Conservation (phyloP, 1,140 invertebrate species). For the Zaprionus gabonicus region DNA sequence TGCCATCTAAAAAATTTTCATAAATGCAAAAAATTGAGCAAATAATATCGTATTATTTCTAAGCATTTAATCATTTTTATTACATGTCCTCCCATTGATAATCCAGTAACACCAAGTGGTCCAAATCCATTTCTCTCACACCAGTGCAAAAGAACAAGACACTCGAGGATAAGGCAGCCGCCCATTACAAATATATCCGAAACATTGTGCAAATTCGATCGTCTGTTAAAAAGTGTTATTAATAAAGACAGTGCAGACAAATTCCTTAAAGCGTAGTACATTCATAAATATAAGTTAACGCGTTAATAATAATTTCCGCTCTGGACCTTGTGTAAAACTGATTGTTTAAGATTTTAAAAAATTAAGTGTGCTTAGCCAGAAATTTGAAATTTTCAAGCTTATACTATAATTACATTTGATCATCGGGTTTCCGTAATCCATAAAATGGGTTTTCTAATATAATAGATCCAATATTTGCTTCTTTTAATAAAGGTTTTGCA, state of each 20-base stretch:
- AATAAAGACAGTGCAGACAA: too few species aligned
- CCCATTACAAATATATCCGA: constrained; percentile 99
- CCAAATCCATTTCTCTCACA: constrained; percentile 94
- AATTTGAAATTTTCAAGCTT: background rate
- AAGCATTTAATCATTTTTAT: constrained; percentile 82
- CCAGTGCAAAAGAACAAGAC: constrained; percentile 96
- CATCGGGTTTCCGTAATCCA: constrained; percentile 95
- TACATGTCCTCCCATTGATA: constrained; percentile 99
- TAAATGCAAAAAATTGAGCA: background rate
- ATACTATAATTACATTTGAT: constrained; percentile 91
- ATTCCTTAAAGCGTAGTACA: too few species aligned
- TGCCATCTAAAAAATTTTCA: constrained; percentile 92
- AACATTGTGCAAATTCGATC: constrained; percentile 97
- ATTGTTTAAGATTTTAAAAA: too few species aligned
- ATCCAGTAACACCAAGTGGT: constrained; percentile 96
- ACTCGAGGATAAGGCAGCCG: constrained; percentile 97
- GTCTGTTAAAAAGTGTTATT: constrained; percentile 85
- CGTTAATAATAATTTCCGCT: too few species aligned
- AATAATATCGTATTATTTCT: background rate
- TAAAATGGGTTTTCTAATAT: constrained; percentile 99
- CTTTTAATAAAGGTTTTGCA: constrained; percentile 93
- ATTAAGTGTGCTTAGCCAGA: background rate
- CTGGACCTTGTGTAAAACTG: too few species aligned
- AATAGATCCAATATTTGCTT: constrained; percentile 96
- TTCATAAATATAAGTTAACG: too few species aligned